Base-by-base conservation (phyloP, 92 coral and sea anemone species). In the Epizoanthus ramosus region DNA sequence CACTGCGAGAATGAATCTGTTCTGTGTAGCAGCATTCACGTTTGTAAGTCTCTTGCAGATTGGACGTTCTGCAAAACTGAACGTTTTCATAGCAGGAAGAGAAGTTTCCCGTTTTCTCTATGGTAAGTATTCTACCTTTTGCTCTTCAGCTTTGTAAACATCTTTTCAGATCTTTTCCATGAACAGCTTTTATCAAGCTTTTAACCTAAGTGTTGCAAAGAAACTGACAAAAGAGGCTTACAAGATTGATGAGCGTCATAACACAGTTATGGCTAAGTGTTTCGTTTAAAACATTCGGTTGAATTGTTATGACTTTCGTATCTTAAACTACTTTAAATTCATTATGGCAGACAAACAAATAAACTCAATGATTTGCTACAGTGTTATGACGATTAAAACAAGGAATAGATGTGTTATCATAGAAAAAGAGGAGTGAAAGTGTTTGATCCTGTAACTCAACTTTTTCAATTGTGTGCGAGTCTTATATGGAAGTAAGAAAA, bases 91-190 rank as follows among this genome's bases (percentile, higher is more conserved):
- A 16, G 95, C 90, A 21, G 98, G 85, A 14, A 79, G 79, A 77
- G 98, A 93, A 35, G 98, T 91, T 50, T 85, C 98, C 47, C 98
- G 98, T 75, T 93, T 93, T 87, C 92, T 93, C 12, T 89, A 91
- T 58, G 98, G 98, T 93, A 85, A 83, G 98, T 80, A 68, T 85
- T 57, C 41, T 14, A 71, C 54, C 66, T 71, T 19, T 66, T 68
- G 50, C 25, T 68, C 80, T 69, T 83, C 58, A 25, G 7, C 57
- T 61, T 25, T 50, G 82, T 77, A 77, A 77, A 77, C 35, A 76
- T 54, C 17, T 37, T 19, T 59, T 5, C 39, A 77, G n/a, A 60
- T 54, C 8, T 37, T 19, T 59, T 5, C 22, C 64, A 58, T 76
- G 8, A 76, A 39, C 17, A 39, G 56, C 54, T 52, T 39, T 76